A percentile compares a stretch with the other conserved stretches of the same genome.
Conservation (phyloP, 2,888 invertebrate genomes). For the Heliconius hortense region DNA sequence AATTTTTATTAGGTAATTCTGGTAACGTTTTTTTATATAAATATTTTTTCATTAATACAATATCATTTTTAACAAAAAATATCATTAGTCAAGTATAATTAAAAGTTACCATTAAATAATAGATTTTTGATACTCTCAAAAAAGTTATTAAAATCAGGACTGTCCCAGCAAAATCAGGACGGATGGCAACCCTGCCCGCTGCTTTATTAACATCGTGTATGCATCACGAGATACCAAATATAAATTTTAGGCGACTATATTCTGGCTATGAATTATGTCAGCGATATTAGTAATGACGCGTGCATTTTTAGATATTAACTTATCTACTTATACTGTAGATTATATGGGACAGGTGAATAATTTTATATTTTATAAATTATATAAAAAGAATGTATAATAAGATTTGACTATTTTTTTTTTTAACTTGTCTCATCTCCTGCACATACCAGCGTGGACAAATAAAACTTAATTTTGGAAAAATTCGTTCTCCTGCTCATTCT, state of each 20-base stretch:
- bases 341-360: neutral
- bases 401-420: too few species aligned
- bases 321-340: neutral
- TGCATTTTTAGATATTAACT: neutral
- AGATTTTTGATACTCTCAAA: too few species aligned
- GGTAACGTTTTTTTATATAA: too few species aligned
- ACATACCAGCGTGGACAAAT: too few species aligned
- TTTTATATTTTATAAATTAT: neutral
- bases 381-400: neutral
- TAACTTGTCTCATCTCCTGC: too few species aligned
- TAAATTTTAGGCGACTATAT: constrained; percentile 22
- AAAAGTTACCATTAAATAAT: too few species aligned
- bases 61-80: too few species aligned
- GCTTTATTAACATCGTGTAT: constrained; percentile 17
- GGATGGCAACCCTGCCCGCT: neutral
- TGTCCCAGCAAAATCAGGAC: neutral
- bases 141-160: neutral
- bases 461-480: too few species aligned
- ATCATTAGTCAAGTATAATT: too few species aligned
- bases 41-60: too few species aligned
- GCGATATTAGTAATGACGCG: constrained; percentile 14
- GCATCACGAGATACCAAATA: constrained; percentile 14
- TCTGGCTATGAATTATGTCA: constrained; percentile 12
- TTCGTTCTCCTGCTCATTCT: too few species aligned
- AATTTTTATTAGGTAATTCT: too few species aligned